Evolutionary conservation across 2,113 vertebrate species (phyloP).

Genomic region (Corvus cornix): DNA sequence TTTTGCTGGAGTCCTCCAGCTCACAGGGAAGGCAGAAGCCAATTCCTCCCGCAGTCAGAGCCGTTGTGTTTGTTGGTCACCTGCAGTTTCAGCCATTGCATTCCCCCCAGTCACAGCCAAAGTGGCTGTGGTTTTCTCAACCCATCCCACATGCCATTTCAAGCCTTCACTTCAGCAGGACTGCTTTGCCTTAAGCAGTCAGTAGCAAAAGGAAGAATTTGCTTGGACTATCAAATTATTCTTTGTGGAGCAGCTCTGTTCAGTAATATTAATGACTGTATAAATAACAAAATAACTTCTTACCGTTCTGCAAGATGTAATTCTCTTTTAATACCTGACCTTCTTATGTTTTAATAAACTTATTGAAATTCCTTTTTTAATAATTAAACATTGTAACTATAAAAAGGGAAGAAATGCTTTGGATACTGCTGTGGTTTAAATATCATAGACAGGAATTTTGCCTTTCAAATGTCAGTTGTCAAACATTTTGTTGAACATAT

Average conservation of each 20-base stretch:
- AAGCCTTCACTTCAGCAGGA: neutral
- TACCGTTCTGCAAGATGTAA: neutral
- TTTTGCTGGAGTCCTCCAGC: neutral
- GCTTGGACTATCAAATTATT: neutral
- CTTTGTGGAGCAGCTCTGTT: neutral
- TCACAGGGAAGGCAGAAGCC: neutral
- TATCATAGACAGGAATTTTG: slow-evolving; percentile 14
- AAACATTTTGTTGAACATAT: neutral
- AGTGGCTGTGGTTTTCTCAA: accelerated
- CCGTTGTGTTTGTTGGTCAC: too few relatives aligned
- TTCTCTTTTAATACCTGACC: slow-evolving; percentile 36
- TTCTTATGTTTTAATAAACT: slow-evolving; percentile 32
- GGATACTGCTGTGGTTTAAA: neutral
- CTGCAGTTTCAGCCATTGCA: neutral
- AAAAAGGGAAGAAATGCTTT: neutral
- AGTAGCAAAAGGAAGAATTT: neutral
- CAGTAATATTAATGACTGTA: slow-evolving; percentile 46
- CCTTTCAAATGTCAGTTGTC: slow-evolving; percentile 12
- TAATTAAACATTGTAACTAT: slow-evolving; percentile 26
- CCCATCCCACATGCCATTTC: neutral
- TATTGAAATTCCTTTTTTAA: neutral
- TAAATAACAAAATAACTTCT: slow-evolving; percentile 52
- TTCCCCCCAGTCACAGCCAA: neutral
- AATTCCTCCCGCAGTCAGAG: neutral
- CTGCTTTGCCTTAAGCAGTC: neutral